A percentile compares a stretch with the other conserved stretches of the same genome.
phyloP scores from a whole-genome alignment of 2,113 vertebrate species.

The Vanacampus margaritifer region DNA sequence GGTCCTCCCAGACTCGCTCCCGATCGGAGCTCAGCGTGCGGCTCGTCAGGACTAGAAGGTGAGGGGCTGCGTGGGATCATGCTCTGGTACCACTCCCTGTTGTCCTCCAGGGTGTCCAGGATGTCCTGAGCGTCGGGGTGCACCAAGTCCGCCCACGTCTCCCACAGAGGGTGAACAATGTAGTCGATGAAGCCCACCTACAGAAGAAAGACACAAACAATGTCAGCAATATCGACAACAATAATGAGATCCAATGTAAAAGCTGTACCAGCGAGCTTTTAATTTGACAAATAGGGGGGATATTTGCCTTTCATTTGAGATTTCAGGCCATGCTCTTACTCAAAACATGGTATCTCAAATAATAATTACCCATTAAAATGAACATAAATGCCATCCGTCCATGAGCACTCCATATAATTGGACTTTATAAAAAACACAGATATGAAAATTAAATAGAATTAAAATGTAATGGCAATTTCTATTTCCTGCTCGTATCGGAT shows the following conservation, averaged over 20 bases:
- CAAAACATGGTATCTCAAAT: too few species aligned
- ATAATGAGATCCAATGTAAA: neutral
- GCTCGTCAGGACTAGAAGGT: constrained; percentile 56
- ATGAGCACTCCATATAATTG: too few species aligned
- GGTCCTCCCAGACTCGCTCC: constrained; percentile 27
- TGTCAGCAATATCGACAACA: neutral
- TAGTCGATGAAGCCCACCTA: constrained; percentile 92
- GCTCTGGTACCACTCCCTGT: constrained; percentile 92
- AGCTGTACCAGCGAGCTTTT: neutral
- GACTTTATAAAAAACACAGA: too few species aligned
- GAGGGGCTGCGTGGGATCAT: constrained; percentile 86
- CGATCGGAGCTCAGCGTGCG: constrained; percentile 26
- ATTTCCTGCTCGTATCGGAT: too few species aligned
- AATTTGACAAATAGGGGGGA: neutral
- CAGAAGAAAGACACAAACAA: neutral
- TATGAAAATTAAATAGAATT: too few species aligned
- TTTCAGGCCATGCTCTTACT: too few species aligned
- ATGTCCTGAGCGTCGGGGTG: constrained; percentile 90
- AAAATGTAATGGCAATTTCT: too few species aligned
- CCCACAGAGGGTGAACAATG: constrained; percentile 90
- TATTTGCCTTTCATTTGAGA: too few species aligned
- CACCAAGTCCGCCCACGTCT: constrained; percentile 89
- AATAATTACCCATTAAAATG: too few species aligned
- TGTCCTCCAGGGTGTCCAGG: constrained; percentile 89
- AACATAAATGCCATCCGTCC: too few species aligned